phyloP scores from a whole-genome alignment of 2,113 vertebrate species.

The Dasyornis broadbenti region DNA sequence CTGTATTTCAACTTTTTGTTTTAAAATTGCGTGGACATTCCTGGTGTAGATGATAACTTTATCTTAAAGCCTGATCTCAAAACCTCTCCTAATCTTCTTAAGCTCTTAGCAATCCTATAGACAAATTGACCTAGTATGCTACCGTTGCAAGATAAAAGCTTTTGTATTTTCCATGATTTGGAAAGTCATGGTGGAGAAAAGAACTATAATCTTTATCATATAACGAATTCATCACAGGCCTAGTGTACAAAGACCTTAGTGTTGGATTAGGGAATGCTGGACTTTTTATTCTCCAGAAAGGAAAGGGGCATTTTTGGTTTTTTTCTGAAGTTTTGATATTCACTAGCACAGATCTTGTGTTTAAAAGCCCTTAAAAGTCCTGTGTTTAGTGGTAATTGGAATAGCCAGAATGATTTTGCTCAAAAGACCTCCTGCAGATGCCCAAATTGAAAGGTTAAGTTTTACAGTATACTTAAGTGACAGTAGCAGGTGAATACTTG shows the following conservation, averaged over 20 bases:
- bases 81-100: background rate
- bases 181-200: background rate
- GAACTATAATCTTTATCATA: background rate
- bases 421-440: background rate
- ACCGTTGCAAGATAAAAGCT: background rate
- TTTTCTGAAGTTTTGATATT: background rate
- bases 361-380: background rate
- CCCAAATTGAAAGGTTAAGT: background rate
- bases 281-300: background rate
- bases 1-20: background rate
- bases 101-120: background rate
- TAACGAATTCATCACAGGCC: background rate
- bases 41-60: background rate
- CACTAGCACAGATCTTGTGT: background rate
- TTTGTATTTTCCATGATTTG: background rate
- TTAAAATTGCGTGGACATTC: background rate
- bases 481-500: background rate
- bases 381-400: background rate
- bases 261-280: background rate
- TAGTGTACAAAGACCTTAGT: background rate
- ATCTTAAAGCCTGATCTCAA: background rate
- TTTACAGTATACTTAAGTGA: background rate
- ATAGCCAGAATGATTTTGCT: background rate
- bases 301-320: background rate
- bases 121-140: background rate